These are phyloP conservation scores for Scaptomyza polygonia DNA, from an alignment of 2,888 invertebrate species.

Conservation along the genomic window DNA sequence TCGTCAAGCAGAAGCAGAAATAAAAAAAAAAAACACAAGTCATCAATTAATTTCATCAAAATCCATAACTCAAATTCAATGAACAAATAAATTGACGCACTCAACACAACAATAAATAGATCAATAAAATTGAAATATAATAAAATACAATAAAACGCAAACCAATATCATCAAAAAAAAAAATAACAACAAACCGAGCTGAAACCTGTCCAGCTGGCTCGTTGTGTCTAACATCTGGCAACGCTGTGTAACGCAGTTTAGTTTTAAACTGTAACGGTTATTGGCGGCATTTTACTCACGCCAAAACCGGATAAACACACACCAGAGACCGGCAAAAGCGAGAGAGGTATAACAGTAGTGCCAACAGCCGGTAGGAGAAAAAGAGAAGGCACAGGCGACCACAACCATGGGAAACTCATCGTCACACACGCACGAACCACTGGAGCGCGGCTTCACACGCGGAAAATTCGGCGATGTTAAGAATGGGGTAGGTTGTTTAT, in stretches of 20 bases:
- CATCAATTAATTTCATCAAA: slow-evolving; percentile 76
- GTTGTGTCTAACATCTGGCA: slow-evolving; percentile 55
- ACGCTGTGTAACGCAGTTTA: slow-evolving; percentile 27
- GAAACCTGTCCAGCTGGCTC: slow-evolving; percentile 11
- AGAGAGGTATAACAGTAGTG: background rate
- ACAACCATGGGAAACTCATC: slow-evolving; percentile 91
- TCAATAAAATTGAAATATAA: slow-evolving; percentile 57
- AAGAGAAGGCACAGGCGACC: slow-evolving; percentile 25
- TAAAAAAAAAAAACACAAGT: background rate
- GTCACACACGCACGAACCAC: slow-evolving; percentile 92
- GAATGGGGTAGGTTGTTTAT: slow-evolving; percentile 84
- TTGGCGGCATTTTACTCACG: slow-evolving; percentile 71
- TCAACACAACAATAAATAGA: slow-evolving; percentile 72
- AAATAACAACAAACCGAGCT: slow-evolving; percentile 1
- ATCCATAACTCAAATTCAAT: slow-evolving; percentile 75
- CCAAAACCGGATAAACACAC: slow-evolving; percentile 44
- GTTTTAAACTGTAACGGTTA: slow-evolving; percentile 68
- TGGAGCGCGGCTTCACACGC: slow-evolving; percentile 88
- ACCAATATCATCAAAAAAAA: slow-evolving; percentile 22
- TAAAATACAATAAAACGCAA: slow-evolving; percentile 16
- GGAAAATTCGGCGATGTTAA: slow-evolving; percentile 85
- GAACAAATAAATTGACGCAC: slow-evolving; percentile 73
- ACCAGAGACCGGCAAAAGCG: slow-evolving; percentile 3
- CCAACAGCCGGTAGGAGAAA: slow-evolving; percentile 1
- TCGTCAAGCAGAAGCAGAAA: slow-evolving; percentile 22